phyloP scores from a whole-genome alignment of 2,797 vertebrate genomes.

The Philypnodon macrostomus region DNA sequence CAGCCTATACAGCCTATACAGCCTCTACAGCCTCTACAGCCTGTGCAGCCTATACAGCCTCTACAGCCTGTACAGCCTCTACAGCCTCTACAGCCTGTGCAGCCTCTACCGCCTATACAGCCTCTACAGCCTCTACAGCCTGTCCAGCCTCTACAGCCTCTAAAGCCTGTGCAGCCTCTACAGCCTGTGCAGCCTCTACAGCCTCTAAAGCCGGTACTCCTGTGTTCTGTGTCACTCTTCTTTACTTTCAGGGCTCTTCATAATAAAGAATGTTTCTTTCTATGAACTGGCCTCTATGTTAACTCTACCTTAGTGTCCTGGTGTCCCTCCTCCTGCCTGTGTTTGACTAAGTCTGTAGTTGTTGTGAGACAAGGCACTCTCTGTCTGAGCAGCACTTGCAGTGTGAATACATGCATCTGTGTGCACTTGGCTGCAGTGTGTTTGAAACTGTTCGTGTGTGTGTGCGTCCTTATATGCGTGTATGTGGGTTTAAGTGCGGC shows the following conservation, averaged over 20 bases:
- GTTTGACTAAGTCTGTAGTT: constrained; percentile 68
- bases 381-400: constrained; percentile 70
- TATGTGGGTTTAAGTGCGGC: constrained; percentile 56
- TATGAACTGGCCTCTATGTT: constrained; percentile 42
- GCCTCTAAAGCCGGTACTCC: constrained; percentile 14
- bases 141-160: too few species aligned
- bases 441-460: constrained; percentile 64
- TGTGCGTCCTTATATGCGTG: constrained; percentile 12
- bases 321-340: constrained; percentile 40
- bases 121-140: too few species aligned
- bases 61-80: too few species aligned
- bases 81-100: too few species aligned
- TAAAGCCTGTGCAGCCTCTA: too few species aligned
- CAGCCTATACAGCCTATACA: too few species aligned
- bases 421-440: too few species aligned
- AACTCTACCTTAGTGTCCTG: constrained; percentile 32
- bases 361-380: constrained; percentile 76
- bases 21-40: too few species aligned
- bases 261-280: constrained; percentile 43
- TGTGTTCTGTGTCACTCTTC: constrained; percentile 8
- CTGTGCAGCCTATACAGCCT: too few species aligned
- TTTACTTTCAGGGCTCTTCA: constrained; percentile 31
- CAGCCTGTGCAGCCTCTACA: too few species aligned
- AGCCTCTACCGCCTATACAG: too few species aligned
- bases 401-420: constrained; percentile 62